These are phyloP conservation scores for Dinoponera quadriceps DNA, from an alignment of 1,140 invertebrate genomes.

Conservation along the genomic window DNA sequence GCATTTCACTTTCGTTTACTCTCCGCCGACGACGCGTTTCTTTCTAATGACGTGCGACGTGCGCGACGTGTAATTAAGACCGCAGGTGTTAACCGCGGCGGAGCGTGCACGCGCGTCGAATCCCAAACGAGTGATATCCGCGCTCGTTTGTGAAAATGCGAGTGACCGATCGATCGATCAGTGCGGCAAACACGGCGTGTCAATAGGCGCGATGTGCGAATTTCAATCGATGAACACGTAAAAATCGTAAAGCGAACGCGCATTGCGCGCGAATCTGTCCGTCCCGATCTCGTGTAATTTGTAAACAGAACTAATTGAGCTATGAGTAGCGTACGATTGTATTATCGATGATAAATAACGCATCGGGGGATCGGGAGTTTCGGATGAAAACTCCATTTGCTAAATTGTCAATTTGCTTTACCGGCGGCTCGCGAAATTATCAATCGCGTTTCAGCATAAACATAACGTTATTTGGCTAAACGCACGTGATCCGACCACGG, in stretches of 20 bases:
- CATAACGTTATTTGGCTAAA: neutral
- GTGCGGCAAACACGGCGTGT: neutral
- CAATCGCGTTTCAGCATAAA: slow-evolving; percentile 2
- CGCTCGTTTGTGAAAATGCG: too few relatives aligned
- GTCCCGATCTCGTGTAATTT: slow-evolving; percentile 8
- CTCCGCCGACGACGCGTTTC: slow-evolving; percentile 17
- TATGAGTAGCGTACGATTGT: neutral
- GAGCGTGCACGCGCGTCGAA: slow-evolving; percentile 3
- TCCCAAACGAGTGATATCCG: neutral
- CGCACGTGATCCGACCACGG: neutral
- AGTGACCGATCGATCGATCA: neutral
- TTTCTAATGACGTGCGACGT: slow-evolving; percentile 34
- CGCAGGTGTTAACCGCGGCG: slow-evolving; percentile 37
- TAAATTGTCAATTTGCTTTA: neutral
- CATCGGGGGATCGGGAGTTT: neutral
- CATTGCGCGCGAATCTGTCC: neutral
- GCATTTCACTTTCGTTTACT: slow-evolving; percentile 59
- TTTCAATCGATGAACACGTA: slow-evolving; percentile 17
- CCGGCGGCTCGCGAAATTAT: slow-evolving; percentile 7
- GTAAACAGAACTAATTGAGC: slow-evolving; percentile 36
- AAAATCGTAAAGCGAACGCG: slow-evolving; percentile 25
- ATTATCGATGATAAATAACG: slow-evolving; percentile 13
- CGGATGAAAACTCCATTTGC: slow-evolving; percentile 19
- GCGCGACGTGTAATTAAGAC: slow-evolving; percentile 40
- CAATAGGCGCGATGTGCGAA: slow-evolving; percentile 15